Evolutionary conservation across 2,888 invertebrate species (phyloP), one percentile per base, ranked within the genome.

Genomic region (Meganola albula): DNA sequence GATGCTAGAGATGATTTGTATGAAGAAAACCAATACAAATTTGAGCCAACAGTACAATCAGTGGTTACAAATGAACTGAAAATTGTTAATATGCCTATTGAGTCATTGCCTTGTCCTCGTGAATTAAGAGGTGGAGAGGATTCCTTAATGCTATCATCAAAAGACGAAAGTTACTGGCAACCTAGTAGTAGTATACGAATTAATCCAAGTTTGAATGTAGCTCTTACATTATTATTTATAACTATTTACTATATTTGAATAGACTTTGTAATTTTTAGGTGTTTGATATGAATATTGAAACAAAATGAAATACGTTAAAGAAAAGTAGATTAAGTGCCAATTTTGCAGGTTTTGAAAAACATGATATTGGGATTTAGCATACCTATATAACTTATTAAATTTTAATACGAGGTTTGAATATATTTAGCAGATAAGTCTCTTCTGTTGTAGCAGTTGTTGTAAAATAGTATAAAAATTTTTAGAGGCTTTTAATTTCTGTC

Each of bases 141-240:
- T 34, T 80, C 84, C 0, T 42, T 82, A 10, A 84, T 85, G 83
- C 59, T 84, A 0, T 83, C 80, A 2, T 78, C 84, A 2, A 79
- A 82, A 57, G 78, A 79, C 7, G 75, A 82, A 53, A 75, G 54
- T 29, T 83, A 67, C 37, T 80, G 82, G 82, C 64, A 63, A 37
- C 43, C 68, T 1, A 77, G 61, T 50, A 66, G 63, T 7, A 65
- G 73, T 49, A 44, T 46, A 26, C 63, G 45, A 29, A 40, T 55
- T 34, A 13, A 63, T 20, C 58, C 69, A 26, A 70, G 60, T 40
- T 26, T 67, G 9, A 39, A 47, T 10, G 37, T 74, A 53, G 47
- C 68, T 34, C 27, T 77, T 20, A 53, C 45, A 7, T 52, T 74
- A 40, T 40, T 66, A 22, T 27, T 65, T 38, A 40, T 68, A 40